Base-by-base conservation (phyloP, 2,797 vertebrate genomes). In the Sparus aurata region DNA sequence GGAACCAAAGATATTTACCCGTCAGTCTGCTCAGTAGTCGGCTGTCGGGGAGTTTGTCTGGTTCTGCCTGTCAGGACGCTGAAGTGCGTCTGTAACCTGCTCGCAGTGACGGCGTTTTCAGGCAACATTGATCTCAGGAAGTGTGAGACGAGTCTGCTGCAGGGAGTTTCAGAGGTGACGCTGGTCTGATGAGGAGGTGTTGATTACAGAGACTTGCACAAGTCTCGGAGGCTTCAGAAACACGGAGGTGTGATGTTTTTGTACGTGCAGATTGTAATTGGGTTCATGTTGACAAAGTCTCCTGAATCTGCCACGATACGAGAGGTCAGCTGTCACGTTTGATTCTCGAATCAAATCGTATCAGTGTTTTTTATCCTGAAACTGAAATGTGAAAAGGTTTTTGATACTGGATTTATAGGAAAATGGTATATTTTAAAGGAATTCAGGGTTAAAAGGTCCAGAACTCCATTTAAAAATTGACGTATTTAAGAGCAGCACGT, bases 161-260 rank as follows among this genome's bases (percentile, higher is more conserved):
- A 1, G 71, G 72, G 71, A 64, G 55, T 45, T 62, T 30, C 7
- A 23, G 53, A 34, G 30, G 30, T 34, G 30, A 34, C 30, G 30
- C 30, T 1, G 43, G 59, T 58, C 45, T 79, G 54, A 77, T 69
- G 75, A 79, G 41, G 55, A 82, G 55, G 76, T 79, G 69, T 59
- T 82, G 69, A 85, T 69, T 75, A 58, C 54, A 69, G 67, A 27
- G 12, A 12, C 18, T 34, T 1, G 8, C 7, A 25, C 38, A 47
- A 10, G 25, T 43, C 20, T 12, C 0, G 0, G 59, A 61, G 73
- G 30, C 23, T 67, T 59, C 15, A 34, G 7, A 58, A 59, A 17
- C 43, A 15, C 30, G 45, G 17, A 59, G 22, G 1, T 46, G 45
- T 4, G n/a, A 55, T 59, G 57, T 9, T 60, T 55, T 17, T 22